These are phyloP conservation scores for Teleogryllus occipitalis DNA, from an alignment of 1,140 invertebrate species.

Conservation along the genomic window DNA sequence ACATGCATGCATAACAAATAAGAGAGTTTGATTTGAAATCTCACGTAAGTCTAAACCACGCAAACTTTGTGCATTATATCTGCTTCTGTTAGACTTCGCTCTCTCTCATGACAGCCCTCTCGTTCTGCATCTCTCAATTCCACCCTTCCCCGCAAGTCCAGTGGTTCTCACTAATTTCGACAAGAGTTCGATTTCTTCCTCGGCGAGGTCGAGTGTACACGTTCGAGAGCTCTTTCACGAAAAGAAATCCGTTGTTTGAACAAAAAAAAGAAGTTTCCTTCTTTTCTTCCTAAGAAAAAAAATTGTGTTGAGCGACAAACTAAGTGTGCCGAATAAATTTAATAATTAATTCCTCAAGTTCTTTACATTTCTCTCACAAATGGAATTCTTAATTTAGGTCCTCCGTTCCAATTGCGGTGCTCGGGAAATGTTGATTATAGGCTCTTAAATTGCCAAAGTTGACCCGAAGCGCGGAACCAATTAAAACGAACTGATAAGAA, in stretches of 20 bases:
- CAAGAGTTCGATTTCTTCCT: not conserved
- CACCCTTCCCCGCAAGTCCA: not conserved
- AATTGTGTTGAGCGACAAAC: not conserved
- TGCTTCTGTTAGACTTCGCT: no score
- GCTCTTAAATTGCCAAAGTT: conserved; percentile 4
- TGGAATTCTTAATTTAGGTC: conserved; percentile 5
- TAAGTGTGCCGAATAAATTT: not conserved
- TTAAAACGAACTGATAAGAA: conserved; percentile 5
- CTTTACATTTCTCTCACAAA: not conserved
- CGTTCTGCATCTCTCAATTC: not conserved
- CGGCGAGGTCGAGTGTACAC: not conserved
- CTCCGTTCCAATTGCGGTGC: not conserved
- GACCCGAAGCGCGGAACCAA: not conserved
- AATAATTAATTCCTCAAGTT: not conserved
- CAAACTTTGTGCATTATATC: no score
- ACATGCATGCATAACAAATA: no score
- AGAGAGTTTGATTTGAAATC: no score
- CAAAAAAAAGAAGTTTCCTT: not conserved
- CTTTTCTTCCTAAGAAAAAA: not conserved
- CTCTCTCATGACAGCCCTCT: not conserved
- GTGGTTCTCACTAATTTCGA: not conserved
- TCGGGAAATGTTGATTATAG: not conserved
- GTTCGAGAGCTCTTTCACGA: not conserved
- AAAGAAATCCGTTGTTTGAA: not conserved
- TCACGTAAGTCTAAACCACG: no score